Evolutionary conservation across 2,888 invertebrate species (phyloP), one percentile per base, ranked within the genome.

Genomic region (Rhagophthalmus giganteus): DNA sequence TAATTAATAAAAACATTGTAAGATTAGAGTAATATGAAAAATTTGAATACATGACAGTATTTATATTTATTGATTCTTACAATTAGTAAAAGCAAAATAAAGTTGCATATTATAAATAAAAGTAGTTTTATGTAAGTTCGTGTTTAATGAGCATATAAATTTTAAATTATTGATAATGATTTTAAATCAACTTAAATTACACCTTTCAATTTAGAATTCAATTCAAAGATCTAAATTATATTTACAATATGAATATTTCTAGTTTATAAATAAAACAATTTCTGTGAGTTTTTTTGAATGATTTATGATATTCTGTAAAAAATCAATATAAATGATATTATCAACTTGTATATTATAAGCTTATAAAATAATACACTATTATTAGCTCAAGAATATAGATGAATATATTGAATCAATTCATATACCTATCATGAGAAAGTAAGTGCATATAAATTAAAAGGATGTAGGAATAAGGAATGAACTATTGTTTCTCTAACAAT

Each of bases 51-150:
- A 13, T 24, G 40, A 31, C 11, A 32, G 31, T 41, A 40, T 40
- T 41, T 41, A 25, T 41, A 41, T 41, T 41, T 41, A 25, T 31
- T n/a, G 31, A 41, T 41, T 41, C 40, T 30, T 41, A 39, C 39
- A 7, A 11, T 20, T 30, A 9, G 30, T 27, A 5, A 11, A 20
- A 20, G 20, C 20, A 20, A 20, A 41, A 41, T 39, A 39, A 39
- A 39, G 28, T n/a, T 15, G 39, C 28, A 39, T 15, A 28, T 14
- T 2, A 28, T 7, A 11, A 5, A 20, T 20, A 20, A 20, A 20
- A 20, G 7, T 7, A 20, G 7, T 20, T 20, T 20, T 5, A 5
- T 20, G 3, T 20, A 20, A 20, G 4, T 20, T n/a, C n/a, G n/a
- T n/a, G n/a, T n/a, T 20, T 20, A 5, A 20, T 20, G 7, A 7